Percentiles rank a stretch among this genome's conserved stretches.
These are phyloP conservation scores for Lathamus discolor DNA, from an alignment of 2,113 vertebrate genomes.

Conservation along the genomic window DNA sequence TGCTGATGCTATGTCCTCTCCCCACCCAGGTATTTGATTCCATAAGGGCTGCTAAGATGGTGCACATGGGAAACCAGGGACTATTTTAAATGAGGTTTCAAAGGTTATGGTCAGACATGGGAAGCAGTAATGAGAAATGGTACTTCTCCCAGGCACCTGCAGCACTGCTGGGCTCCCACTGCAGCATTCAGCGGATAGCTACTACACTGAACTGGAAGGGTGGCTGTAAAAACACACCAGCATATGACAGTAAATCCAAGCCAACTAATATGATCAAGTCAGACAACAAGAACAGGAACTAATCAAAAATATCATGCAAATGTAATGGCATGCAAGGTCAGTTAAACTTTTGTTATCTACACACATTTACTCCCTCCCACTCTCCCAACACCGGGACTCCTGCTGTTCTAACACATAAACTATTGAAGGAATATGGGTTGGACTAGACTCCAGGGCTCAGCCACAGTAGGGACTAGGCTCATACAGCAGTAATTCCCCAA, in stretches of 20 bases:
- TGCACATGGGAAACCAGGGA: fast-evolving
- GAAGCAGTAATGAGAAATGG: background rate
- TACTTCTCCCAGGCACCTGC: background rate
- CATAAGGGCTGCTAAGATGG: background rate
- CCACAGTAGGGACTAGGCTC: fast-evolving
- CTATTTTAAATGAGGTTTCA: background rate
- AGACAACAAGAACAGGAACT: background rate
- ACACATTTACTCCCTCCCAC: background rate
- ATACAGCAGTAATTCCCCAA: background rate
- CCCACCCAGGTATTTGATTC: background rate
- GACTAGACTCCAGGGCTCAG: background rate
- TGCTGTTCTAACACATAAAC: background rate
- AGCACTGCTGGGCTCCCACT: background rate
- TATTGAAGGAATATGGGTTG: background rate
- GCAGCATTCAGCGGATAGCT: background rate
- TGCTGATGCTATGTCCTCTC: background rate
- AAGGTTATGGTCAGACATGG: background rate
- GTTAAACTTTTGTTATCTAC: constrained; percentile 21
- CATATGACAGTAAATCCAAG: background rate
- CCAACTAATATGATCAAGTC: background rate
- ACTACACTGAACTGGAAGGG: background rate
- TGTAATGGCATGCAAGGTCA: constrained; percentile 49
- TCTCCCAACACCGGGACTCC: background rate
- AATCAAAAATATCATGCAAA: background rate
- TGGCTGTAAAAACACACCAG: background rate